Evolutionary conservation across 2,113 vertebrate species (phyloP).

Genomic region (Lynx canadensis): DNA sequence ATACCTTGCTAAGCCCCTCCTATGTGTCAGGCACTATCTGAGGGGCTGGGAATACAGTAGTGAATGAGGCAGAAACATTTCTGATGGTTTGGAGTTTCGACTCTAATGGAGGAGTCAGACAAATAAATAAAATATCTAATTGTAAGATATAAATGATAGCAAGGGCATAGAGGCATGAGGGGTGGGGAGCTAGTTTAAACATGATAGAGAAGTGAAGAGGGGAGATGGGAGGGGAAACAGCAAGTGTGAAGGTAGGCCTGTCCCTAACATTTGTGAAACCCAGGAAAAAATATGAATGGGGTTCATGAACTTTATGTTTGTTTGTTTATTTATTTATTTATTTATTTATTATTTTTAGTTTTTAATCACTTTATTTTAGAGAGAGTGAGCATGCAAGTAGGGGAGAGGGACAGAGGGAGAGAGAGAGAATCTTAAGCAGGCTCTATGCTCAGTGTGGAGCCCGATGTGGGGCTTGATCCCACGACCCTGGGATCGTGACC

Average conservation of each 20-base stretch:
- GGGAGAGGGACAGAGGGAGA: too few relatives aligned
- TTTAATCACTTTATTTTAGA: too few relatives aligned
- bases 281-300: background rate
- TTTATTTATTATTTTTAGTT: too few relatives aligned
- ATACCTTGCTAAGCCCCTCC: background rate
- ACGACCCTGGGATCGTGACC: too few relatives aligned
- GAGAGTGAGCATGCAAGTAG: too few relatives aligned
- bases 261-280: background rate
- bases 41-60: background rate
- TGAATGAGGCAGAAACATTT: background rate
- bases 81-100: constrained; percentile 39
- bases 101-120: background rate
- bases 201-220: background rate
- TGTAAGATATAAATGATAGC: background rate
- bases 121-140: constrained; percentile 29
- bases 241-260: background rate
- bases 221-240: background rate
- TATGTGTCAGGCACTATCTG: background rate
- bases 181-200: constrained; percentile 17
- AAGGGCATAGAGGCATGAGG: background rate
- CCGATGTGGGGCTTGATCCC: too few relatives aligned
- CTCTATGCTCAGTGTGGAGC: too few relatives aligned
- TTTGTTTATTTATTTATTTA: too few relatives aligned
- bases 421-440: too few relatives aligned
- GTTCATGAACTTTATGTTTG: background rate